Base-by-base conservation (phyloP, 1,140 invertebrate genomes). In the Riptortus pedestris region DNA sequence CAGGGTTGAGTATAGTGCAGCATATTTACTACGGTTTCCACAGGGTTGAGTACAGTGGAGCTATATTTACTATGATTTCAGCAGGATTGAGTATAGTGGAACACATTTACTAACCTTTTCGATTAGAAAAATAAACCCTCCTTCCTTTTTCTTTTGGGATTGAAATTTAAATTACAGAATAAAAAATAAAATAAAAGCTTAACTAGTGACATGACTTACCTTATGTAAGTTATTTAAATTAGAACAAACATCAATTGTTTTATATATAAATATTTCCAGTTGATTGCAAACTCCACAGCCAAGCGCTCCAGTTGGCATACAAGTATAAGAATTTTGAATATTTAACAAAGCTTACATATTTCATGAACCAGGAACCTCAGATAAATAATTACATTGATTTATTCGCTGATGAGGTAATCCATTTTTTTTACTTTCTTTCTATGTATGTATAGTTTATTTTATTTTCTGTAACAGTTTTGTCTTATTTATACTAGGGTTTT, bases 291-390 rank as follows among this genome's bases (percentile, higher is more conserved):
- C 29, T 38, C 14, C n/a, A 28, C 20, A 29, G 18, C 33, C 16
- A 59, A 20, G 57, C 16, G 1, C 16, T 33, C 9, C 18, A 26
- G 57, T 18, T 55, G 24, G 51, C 51, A 3, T 55, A 55, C 51
- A 55, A 55, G 24, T 55, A 55, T 27, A 55, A 55, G 26, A 55
- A 55, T 55, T 55, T 55, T 55, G 51, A 55, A 2, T 55, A 26
- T 55, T 55, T 55, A 55, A 24, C 24, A 12, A 18, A 18, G 2
- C 26, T 55, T 24, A 55, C 14, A 24, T 55, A 55, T 26, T 0
- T 24, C 2, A 7, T 26, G 26, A 0, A 55, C 2, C 24, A 24
- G 26, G 51, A 55, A 55, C 2, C 22, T 24, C 18, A 55, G 16
- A 55, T 55, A 11, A 2, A 55, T 11, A 14, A 55, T 7, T 55